Percentiles rank a stretch among this genome's conserved stretches.
Conservation (phyloP, 1,140 invertebrate species). For the Rhysida immarginata region DNA sequence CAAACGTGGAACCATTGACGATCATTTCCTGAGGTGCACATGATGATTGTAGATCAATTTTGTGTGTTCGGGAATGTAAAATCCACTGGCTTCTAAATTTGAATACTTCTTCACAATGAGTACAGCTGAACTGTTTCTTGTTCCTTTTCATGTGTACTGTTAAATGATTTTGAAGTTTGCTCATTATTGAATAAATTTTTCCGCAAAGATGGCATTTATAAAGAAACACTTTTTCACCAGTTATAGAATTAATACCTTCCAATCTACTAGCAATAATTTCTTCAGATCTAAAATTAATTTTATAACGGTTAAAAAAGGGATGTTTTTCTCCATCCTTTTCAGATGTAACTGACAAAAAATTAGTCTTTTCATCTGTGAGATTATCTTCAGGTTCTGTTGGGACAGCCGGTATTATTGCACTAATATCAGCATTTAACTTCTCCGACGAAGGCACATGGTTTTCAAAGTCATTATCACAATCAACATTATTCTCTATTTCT, state of each 20-base stretch:
- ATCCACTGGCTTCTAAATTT: constrained; percentile 24
- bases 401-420: constrained; percentile 1
- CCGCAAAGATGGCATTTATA: constrained; percentile 35
- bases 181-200: constrained; percentile 27
- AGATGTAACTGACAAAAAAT: constrained; percentile 1
- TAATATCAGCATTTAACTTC: not conserved
- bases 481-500: not conserved
- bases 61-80: constrained; percentile 22
- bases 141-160: constrained; percentile 26
- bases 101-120: constrained; percentile 26
- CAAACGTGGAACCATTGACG: not conserved
- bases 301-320: not conserved
- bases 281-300: constrained; percentile 18
- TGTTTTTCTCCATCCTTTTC: not conserved
- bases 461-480: constrained; percentile 4
- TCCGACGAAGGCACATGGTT: constrained; percentile 3
- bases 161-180: constrained; percentile 28
- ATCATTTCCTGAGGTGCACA: no score
- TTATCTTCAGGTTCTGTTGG: constrained; percentile 2
- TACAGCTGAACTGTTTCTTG: constrained; percentile 25
- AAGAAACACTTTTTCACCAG: constrained; percentile 27
- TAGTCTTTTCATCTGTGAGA: not conserved
- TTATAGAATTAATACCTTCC: constrained; percentile 28
- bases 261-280: constrained; percentile 29
- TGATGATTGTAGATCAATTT: not conserved